Evolutionary conservation across 2,113 vertebrate species (phyloP), one percentile per base, ranked within the genome.

Genomic region (Dunckerocampus dactyliophorus): DNA sequence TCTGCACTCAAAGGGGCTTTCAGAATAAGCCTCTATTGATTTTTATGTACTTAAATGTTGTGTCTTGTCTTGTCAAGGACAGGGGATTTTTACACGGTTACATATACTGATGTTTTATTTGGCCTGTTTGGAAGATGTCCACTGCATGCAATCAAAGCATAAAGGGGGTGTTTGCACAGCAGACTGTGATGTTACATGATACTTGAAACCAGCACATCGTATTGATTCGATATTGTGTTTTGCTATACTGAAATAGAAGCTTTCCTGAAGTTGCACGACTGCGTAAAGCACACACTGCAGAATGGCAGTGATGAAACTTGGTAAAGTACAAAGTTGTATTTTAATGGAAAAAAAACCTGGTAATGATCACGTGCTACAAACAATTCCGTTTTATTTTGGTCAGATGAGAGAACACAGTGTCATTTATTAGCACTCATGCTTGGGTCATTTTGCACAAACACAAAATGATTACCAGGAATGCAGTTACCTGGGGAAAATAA

Each of bases 41-140:
- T 77, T 83, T 82, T 68, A 81, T 83, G 79, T 79, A 75, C 43
- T 60, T 82, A 82, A 86, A 89, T 78, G 77, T 83, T 84, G 72
- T 72, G 86, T 82, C 77, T 81, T 59, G 55, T 85, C 66, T 76
- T 82, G 72, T 72, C 71, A 79, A 80, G 67, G 69, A 80, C 74
- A 46, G 54, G 62, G 48, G 62, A 55, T 74, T 37, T 57, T 76
- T 62, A 72, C 65, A 68, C 69, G 37, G 53, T 69, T 71, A 50
- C 68, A 67, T 55, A 5, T 69, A 68, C 63, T 75, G 79, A 45
- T 68, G 55, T 65, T 83, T 77, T 82, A 72, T 81, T 69, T 71
- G 19, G 57, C 49, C 56, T 70, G 15, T 78, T 80, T 65, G 54
- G 19, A 67, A 55, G 42, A 62, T 60, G 34, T 34, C 68, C 34